Percentiles rank a stretch among this genome's conserved stretches.
Evolutionary conservation across 2,888 invertebrate species (phyloP).

Genomic region (Ferdinandea cuprea): DNA sequence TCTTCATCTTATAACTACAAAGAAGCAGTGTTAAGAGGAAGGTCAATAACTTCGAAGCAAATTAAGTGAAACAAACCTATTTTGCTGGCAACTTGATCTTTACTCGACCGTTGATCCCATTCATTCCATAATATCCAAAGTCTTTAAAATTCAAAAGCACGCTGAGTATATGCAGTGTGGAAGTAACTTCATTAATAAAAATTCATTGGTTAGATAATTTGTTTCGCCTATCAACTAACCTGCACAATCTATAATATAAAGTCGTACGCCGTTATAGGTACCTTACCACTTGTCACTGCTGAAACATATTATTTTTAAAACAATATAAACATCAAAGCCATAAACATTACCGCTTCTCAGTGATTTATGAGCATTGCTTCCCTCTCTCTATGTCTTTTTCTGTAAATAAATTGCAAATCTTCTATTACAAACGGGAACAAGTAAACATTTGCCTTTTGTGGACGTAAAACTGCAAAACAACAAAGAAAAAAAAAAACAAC

Average conservation of each 20-base stretch:
- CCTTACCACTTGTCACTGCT: conserved; percentile 1
- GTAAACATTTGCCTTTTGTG: conserved; percentile 61
- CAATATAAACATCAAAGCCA: conserved; percentile 28
- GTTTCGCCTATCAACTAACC: no score
- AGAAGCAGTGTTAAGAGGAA: not conserved
- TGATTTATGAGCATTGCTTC: conserved; percentile 14
- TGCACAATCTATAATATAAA: no score
- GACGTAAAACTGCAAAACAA: conserved; percentile 9
- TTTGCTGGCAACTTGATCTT: conserved; percentile 11
- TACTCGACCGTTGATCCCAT: conserved; percentile 2
- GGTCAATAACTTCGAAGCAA: not conserved
- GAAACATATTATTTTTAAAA: not conserved
- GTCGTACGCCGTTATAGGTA: no score
- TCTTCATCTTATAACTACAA: not conserved
- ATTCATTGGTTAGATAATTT: no score
- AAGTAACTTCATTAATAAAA: no score
- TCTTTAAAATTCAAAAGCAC: not conserved
- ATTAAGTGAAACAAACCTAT: not conserved
- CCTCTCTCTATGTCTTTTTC: no score
- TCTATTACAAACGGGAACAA: conserved; percentile 46
- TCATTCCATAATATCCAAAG: no score
- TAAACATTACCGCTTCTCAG: conserved; percentile 8
- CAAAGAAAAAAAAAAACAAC: conserved; percentile 22
- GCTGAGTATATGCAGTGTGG: not conserved
- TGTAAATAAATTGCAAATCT: conserved; percentile 8